These are phyloP conservation scores for Sciurus carolinensis DNA, from an alignment of 2,797 vertebrate genomes.

Conservation along the genomic window DNA sequence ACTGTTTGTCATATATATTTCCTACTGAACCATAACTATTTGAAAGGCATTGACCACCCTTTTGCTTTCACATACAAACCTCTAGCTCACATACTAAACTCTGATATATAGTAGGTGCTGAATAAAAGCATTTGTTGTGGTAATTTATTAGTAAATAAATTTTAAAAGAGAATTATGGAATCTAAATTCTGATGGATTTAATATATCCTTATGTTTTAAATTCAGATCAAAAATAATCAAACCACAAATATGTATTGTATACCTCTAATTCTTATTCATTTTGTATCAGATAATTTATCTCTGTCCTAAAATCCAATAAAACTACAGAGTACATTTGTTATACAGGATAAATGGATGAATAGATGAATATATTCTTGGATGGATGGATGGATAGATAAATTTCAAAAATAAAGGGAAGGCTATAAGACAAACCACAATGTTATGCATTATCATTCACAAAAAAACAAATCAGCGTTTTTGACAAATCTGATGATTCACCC, in stretches of 20 bases:
- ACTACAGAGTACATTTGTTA: background rate
- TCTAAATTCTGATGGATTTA: background rate
- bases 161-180: constrained; percentile 19
- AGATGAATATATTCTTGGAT: background rate
- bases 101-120: background rate
- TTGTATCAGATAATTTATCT: constrained; percentile 30
- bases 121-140: background rate
- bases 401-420: constrained; percentile 1
- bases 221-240: background rate
- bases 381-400: background rate
- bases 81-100: background rate
- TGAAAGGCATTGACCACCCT: background rate
- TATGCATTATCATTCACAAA: background rate
- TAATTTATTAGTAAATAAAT: constrained; percentile 60
- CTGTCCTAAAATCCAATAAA: constrained; percentile 53
- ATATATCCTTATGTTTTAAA: background rate
- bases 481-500: constrained; percentile 22
- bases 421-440: constrained; percentile 26
- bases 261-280: constrained; percentile 8
- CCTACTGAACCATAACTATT: background rate
- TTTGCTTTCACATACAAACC: background rate
- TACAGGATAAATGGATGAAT: background rate
- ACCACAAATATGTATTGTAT: constrained; percentile 5
- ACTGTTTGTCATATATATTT: background rate
- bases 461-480: background rate